These are phyloP conservation scores for Xenotilapia caudafasciata DNA, from an alignment of 2,113 vertebrate species.

Conservation along the genomic window DNA sequence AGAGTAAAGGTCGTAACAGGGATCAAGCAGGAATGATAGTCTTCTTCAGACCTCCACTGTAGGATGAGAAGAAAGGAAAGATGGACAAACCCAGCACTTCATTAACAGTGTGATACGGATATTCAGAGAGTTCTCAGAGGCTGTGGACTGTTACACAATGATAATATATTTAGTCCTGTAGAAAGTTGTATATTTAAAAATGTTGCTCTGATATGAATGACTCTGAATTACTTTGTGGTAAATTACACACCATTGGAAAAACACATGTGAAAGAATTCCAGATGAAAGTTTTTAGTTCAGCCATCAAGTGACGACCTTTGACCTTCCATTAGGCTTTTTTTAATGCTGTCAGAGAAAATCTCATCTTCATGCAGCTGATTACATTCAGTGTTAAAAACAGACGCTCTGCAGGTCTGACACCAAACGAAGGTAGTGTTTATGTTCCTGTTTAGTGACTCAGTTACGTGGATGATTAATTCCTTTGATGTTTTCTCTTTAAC, in stretches of 20 bases:
- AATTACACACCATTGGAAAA: neutral
- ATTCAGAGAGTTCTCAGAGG: neutral
- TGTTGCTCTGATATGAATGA: neutral
- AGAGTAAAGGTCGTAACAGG: neutral
- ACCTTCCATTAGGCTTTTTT: neutral
- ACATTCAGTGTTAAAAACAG: neutral
- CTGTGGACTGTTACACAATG: neutral
- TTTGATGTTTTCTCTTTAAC: neutral
- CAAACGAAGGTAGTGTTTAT: neutral
- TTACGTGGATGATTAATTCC: neutral
- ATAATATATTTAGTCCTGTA: neutral
- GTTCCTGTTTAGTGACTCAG: neutral
- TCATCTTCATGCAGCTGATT: accelerated
- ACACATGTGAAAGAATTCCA: neutral
- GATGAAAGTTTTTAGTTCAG: neutral
- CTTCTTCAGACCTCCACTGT: neutral
- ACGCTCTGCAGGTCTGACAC: neutral
- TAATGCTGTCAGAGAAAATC: neutral
- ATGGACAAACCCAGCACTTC: neutral
- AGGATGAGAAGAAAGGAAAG: neutral
- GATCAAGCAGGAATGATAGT: neutral
- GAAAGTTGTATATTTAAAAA: neutral
- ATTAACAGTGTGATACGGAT: too few species aligned
- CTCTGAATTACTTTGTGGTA: neutral
- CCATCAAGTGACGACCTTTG: neutral